Base-by-base conservation (phyloP, 2,113 vertebrate genomes). In the Ploceus nigricollis region DNA sequence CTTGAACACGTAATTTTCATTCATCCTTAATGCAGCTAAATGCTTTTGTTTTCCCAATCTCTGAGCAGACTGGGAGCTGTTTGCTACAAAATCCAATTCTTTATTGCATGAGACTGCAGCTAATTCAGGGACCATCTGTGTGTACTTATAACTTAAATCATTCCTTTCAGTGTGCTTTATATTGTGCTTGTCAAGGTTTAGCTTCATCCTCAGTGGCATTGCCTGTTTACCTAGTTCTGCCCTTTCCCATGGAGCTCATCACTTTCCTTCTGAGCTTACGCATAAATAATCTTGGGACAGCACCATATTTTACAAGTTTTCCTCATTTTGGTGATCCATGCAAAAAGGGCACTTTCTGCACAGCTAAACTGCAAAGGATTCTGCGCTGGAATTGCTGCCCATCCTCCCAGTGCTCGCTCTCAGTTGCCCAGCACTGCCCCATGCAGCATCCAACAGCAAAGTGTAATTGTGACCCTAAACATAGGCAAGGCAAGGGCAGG, bases 71-170 rank as follows among this genome's bases (percentile, higher is more conserved):
- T 23, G 37, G 77, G 72, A 85, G 42, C 27, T 84, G 5, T 65
- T 86, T 85, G 40, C 80, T 3, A 9, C 69, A 87, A 89, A 85
- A 92, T 75, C n/a, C n/a, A 47, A 37, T 60, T 47, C 53, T 76
- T 89, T 89, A 80, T 82, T 92, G 48, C 80, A 48, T 39, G 53
- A 82, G 57, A 50, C n/a, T 94, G 53, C 50, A 84, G 58, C 61
- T 96, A 91, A 95, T 96, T 91, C 95, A 87, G 83, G 45, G 47
- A 87, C 84, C 94, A 96, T 94, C 92, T 96, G 95, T 91, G 75
- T 92, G 48, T 89, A 87, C 73, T 92, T 95, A 89, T 37, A 75
- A 92, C 72, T 92, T 87, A 94, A 94, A 94, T 82, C 21, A 82
- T 76, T 89, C 72, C 48, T 89, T 96, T 94, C 82, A 60, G 37